These are phyloP conservation scores for Enchytraeus crypticus DNA, from an alignment of 2,888 invertebrate species.

Conservation along the genomic window DNA sequence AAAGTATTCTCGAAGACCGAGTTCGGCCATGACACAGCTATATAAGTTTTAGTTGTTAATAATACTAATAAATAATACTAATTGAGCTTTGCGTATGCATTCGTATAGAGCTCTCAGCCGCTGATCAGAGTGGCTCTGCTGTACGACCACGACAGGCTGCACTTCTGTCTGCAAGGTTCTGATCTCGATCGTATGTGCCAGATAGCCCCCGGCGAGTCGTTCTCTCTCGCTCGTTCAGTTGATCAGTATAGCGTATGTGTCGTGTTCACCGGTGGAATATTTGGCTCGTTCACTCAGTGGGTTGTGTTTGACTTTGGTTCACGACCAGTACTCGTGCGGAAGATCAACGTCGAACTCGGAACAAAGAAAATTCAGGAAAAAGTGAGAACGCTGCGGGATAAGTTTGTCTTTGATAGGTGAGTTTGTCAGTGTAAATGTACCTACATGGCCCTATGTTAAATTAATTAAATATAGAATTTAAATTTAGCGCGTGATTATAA, in stretches of 20 bases:
- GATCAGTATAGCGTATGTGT: slow-evolving; percentile 18
- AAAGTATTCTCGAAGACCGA: too few relatives aligned
- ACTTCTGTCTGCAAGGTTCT: slow-evolving; percentile 32
- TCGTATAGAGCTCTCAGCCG: not conserved
- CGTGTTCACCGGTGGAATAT: slow-evolving; percentile 37
- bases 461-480: too few relatives aligned
- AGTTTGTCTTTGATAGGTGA: slow-evolving; percentile 36
- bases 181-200: slow-evolving; percentile 29
- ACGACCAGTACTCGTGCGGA: slow-evolving; percentile 35
- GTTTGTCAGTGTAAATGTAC: not conserved
- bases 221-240: slow-evolving; percentile 18
- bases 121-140: slow-evolving; percentile 38
- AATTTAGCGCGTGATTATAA: too few relatives aligned
- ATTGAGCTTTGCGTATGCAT: not conserved
- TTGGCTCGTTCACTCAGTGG: slow-evolving; percentile 41
- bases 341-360: slow-evolving; percentile 41
- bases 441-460: slow-evolving; percentile 29
- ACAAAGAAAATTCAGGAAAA: slow-evolving; percentile 33
- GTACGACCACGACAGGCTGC: slow-evolving; percentile 39
- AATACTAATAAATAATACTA: not conserved
- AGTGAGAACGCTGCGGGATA: slow-evolving; percentile 33
- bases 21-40: not conserved
- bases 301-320: slow-evolving; percentile 43
- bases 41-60: not conserved
- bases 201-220: slow-evolving; percentile 36